phyloP scores from a whole-genome alignment of 1,140 invertebrate species.

The Eubasilissa regina region DNA sequence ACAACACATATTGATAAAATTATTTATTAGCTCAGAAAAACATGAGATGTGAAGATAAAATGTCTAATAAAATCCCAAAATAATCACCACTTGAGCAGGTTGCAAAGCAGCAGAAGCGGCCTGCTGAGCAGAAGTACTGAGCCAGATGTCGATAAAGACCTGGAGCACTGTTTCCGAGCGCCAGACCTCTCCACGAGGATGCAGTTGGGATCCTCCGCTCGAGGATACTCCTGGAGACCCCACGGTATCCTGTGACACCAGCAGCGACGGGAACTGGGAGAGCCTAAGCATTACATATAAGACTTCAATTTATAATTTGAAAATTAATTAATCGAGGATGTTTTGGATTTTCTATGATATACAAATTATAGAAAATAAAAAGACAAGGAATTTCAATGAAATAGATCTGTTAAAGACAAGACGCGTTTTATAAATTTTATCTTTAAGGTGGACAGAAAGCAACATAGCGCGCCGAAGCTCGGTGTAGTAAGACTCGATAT shows the following conservation, averaged over 20 bases:
- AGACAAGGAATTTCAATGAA: too few species aligned
- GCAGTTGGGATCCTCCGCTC: constrained; percentile 67
- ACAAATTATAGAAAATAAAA: too few species aligned
- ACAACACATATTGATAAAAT: constrained; percentile 1
- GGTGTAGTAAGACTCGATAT: too few species aligned
- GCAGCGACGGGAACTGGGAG: constrained; percentile 67
- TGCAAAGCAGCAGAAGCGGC: constrained; percentile 61
- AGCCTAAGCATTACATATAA: constrained; percentile 63
- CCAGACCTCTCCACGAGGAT: constrained; percentile 81
- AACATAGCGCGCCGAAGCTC: too few species aligned
- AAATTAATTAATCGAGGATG: constrained; percentile 22
- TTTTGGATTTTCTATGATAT: too few species aligned
- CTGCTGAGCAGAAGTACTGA: constrained; percentile 76
- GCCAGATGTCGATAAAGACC: constrained; percentile 89
- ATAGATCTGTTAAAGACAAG: too few species aligned
- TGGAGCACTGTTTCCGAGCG: constrained; percentile 85
- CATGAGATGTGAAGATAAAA: too few species aligned
- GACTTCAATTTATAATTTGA: constrained; percentile 16
- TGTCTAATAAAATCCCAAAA: background rate
- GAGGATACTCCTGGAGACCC: constrained; percentile 64
- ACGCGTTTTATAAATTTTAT: too few species aligned
- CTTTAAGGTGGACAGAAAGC: too few species aligned
- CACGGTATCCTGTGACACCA: constrained; percentile 64
- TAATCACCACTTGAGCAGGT: constrained; percentile 62
- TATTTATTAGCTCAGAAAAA: too few species aligned